Evolutionary conservation across 2,797 vertebrate species (phyloP).

Genomic region (Cryptoblepharus egeriae): DNA sequence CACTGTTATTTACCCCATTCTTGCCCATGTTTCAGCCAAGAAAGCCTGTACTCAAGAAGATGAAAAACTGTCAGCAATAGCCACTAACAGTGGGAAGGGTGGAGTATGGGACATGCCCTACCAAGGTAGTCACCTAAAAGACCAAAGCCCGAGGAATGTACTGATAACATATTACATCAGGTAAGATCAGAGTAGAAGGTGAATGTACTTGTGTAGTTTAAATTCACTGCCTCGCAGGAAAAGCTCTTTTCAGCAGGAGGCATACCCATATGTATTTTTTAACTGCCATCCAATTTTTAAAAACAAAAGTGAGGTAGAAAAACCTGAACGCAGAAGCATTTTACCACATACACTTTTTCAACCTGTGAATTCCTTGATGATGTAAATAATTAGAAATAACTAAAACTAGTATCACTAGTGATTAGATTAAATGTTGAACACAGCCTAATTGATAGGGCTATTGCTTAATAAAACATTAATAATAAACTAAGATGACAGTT

Average conservation of each 20-base stretch:
- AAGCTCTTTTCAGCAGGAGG: neutral
- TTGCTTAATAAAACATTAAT: neutral
- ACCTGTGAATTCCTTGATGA: neutral
- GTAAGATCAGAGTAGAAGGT: neutral
- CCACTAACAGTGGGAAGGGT: too few relatives aligned
- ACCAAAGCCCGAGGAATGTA: too few relatives aligned
- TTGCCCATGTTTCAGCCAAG: too few relatives aligned
- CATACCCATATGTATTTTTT: neutral
- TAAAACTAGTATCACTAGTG: neutral
- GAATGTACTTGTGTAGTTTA: neutral
- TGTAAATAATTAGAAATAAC: neutral
- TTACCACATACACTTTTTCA: neutral
- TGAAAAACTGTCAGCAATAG: too few relatives aligned
- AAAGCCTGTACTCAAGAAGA: too few relatives aligned
- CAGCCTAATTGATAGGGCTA: neutral
- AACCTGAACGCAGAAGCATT: too few relatives aligned
- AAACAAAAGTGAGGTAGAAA: neutral
- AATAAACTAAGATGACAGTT: too few relatives aligned
- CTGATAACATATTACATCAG: neutral
- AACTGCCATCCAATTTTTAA: neutral
- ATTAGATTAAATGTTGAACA: neutral
- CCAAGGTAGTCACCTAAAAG: too few relatives aligned
- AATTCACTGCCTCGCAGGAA: neutral
- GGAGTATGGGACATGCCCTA: too few relatives aligned
- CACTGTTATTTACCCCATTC: too few relatives aligned